Percentiles rank a stretch among this genome's conserved stretches.
These are phyloP conservation scores for Holacanthus passer DNA, from an alignment of 2,113 vertebrate species.

Conservation along the genomic window DNA sequence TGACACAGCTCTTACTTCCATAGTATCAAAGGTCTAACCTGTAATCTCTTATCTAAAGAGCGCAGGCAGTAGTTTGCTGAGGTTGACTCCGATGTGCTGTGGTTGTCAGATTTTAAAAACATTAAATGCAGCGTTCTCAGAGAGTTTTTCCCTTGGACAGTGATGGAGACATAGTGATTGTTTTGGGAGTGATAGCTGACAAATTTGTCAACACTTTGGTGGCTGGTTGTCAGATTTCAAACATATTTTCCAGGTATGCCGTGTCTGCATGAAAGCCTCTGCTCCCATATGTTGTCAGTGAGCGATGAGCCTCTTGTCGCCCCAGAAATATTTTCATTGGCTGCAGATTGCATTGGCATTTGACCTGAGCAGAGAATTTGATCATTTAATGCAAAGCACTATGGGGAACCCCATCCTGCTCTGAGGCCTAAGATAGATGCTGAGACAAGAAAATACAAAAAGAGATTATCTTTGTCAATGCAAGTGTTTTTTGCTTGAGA, in stretches of 20 bases:
- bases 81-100: slow-evolving; percentile 36
- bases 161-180: slow-evolving; percentile 27
- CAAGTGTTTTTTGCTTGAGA: neutral
- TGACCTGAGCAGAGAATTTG: slow-evolving; percentile 26
- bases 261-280: slow-evolving; percentile 23
- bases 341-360: slow-evolving; percentile 22
- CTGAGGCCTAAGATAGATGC: neutral
- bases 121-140: slow-evolving; percentile 26
- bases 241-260: slow-evolving; percentile 55
- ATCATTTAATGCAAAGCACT: neutral
- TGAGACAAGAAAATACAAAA: neutral
- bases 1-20: neutral
- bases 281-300: slow-evolving; percentile 39
- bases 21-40: slow-evolving; percentile 17
- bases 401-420: neutral
- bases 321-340: slow-evolving; percentile 69
- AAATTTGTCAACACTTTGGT: slow-evolving; percentile 60
- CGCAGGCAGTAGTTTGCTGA: slow-evolving; percentile 56
- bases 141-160: slow-evolving; percentile 32
- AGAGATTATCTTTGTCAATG: neutral
- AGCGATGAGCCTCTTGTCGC: slow-evolving; percentile 50
- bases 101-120: slow-evolving; percentile 37
- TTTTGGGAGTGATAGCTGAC: slow-evolving; percentile 39
- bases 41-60: slow-evolving; percentile 50
- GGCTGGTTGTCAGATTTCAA: slow-evolving; percentile 28